Percentiles rank a stretch among this genome's conserved stretches.
Evolutionary conservation across 2,888 invertebrate genomes (phyloP).

Genomic region (Lydus trimaculatus): DNA sequence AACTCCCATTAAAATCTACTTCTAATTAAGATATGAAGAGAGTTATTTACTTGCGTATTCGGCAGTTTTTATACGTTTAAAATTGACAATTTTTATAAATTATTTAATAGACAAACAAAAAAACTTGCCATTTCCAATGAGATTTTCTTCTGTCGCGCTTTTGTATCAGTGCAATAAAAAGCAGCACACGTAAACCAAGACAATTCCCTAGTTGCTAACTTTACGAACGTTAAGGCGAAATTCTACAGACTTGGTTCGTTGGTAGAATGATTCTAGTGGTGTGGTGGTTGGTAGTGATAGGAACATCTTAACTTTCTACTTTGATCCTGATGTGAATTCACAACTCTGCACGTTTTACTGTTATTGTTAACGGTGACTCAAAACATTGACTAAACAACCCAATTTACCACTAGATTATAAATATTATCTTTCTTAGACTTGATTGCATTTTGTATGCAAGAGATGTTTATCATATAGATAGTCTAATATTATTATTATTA

Average conservation of each 20-base stretch:
- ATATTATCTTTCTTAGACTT: conserved; percentile 13
- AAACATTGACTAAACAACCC: conserved; percentile 14
- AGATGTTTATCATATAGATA: background rate
- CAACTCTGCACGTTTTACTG: conserved; percentile 37
- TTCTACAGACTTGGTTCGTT: conserved; percentile 1
- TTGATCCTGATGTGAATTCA: conserved; percentile 39
- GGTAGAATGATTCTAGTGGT: background rate
- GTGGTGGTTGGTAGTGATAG: conserved; percentile 10
- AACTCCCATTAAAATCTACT: background rate
- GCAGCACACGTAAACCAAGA: conserved; percentile 44
- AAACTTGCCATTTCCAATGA: background rate
- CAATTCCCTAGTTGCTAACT: conserved; percentile 39
- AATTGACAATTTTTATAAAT: background rate
- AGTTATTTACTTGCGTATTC: conserved; percentile 7
- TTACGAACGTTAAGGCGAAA: conserved; percentile 25
- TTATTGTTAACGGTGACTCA: conserved; percentile 35
- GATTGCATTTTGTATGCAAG: conserved; percentile 1
- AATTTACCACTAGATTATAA: conserved; percentile 18
- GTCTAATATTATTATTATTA: background rate
- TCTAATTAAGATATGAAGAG: background rate
- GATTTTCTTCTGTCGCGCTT: background rate
- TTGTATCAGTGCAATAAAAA: conserved; percentile 39
- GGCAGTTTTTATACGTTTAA: background rate
- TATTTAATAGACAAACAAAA: background rate
- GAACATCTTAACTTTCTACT: conserved; percentile 30